Evolutionary conservation across 2,797 vertebrate species (phyloP), one percentile per base, ranked within the genome.

Genomic region (Premnoplex brunnescens): DNA sequence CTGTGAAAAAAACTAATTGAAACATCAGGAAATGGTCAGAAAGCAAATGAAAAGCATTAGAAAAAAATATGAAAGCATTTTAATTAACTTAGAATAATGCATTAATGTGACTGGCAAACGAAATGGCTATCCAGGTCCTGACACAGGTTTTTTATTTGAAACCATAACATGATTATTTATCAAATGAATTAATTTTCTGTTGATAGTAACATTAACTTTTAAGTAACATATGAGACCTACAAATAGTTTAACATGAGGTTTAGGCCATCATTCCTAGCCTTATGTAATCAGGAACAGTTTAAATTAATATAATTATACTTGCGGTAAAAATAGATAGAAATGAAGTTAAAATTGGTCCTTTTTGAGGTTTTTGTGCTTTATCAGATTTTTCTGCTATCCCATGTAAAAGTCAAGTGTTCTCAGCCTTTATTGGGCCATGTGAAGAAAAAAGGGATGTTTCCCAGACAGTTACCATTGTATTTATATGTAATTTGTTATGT

Each of bases 21-120:
- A 89, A 94, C 81, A 75, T 85, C 36, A 77, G 48, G 62, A 94
- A 90, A 83, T 28, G 66, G 75, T 88, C 91, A 95, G 22, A 94
- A 89, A 0, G 0, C 15, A 95, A 87, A 85, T 68, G 37, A 83
- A 88, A 92, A 94, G 18, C 54, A 51, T 88, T 83, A 89, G 37
- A 64, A 55, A 64, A 54, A 87, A 46, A 66, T 41, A 5, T 7
- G 7, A 75, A 86, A 82, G 17, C 26, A 41, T 74, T 87, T 94
- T 68, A 54, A 91, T 95, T 89, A 80, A 85, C 32, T 75, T 41
- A 21, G 15, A 89, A 88, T 82, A 87, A 79, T 36, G 9, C 14
- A n/a, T 84, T 90, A 88, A 18, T 34, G 24, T 62, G 37, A 81
- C 22, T 46, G 43, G 36, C 2, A 52, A 91, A 90, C 49, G n/a